Percentiles rank a stretch among this genome's conserved stretches.
phyloP scores from a whole-genome alignment of 2,888 invertebrate species.

The Dryocosmus kuriphilus region DNA sequence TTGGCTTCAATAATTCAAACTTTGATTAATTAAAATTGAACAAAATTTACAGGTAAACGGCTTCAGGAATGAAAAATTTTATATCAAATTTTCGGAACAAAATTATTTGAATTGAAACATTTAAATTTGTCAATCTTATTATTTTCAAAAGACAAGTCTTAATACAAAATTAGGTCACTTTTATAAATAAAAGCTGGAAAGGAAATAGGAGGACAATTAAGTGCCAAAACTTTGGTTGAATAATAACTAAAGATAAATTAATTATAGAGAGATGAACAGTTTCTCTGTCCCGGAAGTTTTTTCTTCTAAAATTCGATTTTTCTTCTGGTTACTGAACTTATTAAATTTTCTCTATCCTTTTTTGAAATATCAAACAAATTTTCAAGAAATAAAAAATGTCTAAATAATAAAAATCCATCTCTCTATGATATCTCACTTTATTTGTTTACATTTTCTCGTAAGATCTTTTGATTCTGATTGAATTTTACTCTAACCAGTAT shows the following conservation, averaged over 20 bases:
- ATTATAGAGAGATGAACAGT: background rate
- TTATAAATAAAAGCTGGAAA: background rate
- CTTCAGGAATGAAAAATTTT: too few species aligned
- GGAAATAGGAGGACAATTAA: background rate
- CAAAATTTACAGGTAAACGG: too few species aligned
- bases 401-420: background rate
- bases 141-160: too few species aligned
- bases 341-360: background rate
- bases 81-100: too few species aligned
- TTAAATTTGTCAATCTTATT: too few species aligned
- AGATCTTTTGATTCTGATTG: constrained; percentile 2
- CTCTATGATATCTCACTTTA: background rate
- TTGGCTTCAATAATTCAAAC: too few species aligned
- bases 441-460: constrained; percentile 10
- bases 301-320: too few species aligned
- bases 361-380: background rate
- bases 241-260: background rate
- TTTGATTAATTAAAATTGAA: too few species aligned
- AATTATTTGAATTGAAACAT: too few species aligned
- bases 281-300: background rate
- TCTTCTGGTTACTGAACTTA: too few species aligned
- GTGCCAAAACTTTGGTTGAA: background rate
- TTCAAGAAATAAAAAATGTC: background rate
- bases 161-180: too few species aligned
- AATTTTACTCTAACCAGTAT: background rate